These are phyloP conservation scores for Gastracanthus pulcherrimus DNA, from an alignment of 2,888 invertebrate genomes.

Conservation along the genomic window DNA sequence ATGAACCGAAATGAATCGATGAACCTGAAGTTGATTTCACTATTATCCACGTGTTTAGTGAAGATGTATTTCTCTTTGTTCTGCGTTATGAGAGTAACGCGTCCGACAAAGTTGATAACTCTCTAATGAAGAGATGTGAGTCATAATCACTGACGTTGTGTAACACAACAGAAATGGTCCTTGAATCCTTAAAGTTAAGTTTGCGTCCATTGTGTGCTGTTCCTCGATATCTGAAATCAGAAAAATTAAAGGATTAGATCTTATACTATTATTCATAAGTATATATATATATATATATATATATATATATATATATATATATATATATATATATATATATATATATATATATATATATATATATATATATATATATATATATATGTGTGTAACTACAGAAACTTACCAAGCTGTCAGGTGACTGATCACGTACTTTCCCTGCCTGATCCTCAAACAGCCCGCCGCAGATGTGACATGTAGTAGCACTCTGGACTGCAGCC, in stretches of 20 bases:
- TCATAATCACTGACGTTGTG: conserved; percentile 60
- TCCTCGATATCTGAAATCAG: conserved; percentile 43
- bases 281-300: no score
- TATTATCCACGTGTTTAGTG: not conserved
- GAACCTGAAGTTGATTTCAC: not conserved
- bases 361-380: no score
- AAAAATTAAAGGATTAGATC: not conserved
- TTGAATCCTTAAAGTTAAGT: no score
- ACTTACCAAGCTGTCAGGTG: conserved; percentile 53
- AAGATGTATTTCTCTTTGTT: not conserved
- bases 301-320: no score
- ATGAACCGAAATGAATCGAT: not conserved
- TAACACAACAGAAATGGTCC: conserved; percentile 58
- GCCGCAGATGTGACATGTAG: no score
- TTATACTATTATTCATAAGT: no score
- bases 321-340: no score
- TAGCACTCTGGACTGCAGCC: not conserved
- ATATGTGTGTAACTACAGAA: not conserved
- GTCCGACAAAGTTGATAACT: conserved; percentile 3
- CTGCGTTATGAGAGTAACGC: not conserved
- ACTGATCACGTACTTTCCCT: conserved; percentile 55
- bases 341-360: no score
- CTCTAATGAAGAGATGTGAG: conserved; percentile 6
- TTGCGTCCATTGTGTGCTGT: no score
- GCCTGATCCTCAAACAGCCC: conserved; percentile 27